Evolutionary conservation across 1,140 invertebrate species (phyloP).

Genomic region (Papilio polytes): DNA sequence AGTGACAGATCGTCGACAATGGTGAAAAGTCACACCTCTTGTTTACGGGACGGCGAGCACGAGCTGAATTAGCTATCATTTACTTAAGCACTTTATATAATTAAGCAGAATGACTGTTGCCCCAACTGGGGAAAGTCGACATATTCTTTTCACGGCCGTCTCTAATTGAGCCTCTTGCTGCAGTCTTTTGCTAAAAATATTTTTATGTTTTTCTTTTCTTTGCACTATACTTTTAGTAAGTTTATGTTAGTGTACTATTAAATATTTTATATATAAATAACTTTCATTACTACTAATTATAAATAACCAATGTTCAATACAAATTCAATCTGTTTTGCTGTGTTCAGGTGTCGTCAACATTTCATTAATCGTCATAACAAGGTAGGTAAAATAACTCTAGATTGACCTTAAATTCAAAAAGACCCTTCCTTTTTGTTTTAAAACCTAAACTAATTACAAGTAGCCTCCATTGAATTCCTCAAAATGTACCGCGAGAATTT

Average conservation of each 20-base stretch:
- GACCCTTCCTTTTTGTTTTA: not conserved
- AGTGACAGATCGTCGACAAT: slow-evolving; percentile 81
- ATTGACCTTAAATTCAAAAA: not conserved
- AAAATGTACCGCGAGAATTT: slow-evolving; percentile 42
- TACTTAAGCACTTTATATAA: slow-evolving; percentile 83
- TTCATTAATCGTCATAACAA: not conserved
- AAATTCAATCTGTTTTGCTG: too few relatives aligned
- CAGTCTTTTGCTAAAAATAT: slow-evolving; percentile 42
- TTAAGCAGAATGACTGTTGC: slow-evolving; percentile 74
- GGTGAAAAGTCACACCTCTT: slow-evolving; percentile 81
- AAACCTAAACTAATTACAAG: slow-evolving; percentile 30
- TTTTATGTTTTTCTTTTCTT: slow-evolving; percentile 42
- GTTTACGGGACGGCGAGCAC: slow-evolving; percentile 72
- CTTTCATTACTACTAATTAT: not conserved
- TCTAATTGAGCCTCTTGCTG: slow-evolving; percentile 63
- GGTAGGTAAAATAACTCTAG: not conserved
- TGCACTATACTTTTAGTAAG: not conserved
- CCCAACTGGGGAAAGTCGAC: slow-evolving; percentile 57
- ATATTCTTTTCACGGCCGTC: slow-evolving; percentile 62
- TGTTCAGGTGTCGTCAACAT: too few relatives aligned
- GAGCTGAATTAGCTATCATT: slow-evolving; percentile 79
- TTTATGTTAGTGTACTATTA: not conserved
- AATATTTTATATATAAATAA: too few relatives aligned
- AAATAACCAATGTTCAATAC: too few relatives aligned
- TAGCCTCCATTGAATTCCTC: not conserved